Base-by-base conservation (phyloP, 2,113 vertebrate genomes). In the Phodopus roborovskii region DNA sequence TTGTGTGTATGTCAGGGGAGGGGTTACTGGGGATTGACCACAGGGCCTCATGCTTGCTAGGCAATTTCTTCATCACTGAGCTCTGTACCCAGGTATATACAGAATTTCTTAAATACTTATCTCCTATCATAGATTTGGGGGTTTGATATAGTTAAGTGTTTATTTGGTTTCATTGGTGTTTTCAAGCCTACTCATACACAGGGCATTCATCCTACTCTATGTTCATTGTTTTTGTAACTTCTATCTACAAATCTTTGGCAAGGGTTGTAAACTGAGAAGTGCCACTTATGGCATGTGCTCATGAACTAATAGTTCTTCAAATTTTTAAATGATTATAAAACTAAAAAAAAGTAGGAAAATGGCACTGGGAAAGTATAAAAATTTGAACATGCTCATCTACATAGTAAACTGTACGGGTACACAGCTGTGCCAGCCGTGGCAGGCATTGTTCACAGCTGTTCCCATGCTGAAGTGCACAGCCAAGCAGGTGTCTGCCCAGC, bases 351-450 rank as follows among this genome's bases (percentile, higher is more conserved):
- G 4, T 1, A 4, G 24, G 42, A 24, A 45, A 30, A n/a, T 20
- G 82, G 20, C 3, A 4, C 36, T 3, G 3, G 19, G 33, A 50
- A 30, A 45, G 17, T 19, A 1, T 0, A 0, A 13, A 39, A 20
- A 8, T 0, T 30, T 48, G 20, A 10, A 3, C 2, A 3, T 5
- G 0, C 7, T 4, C 3, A 13, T 48, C n/a, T 7, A 2, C 53
- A 8, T 10, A 39, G 56, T 73, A 0, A 5, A 5, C 30, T 30
- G 19, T 1, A 1, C 0, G 1, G 6, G 83, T 22, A 0, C 8
- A 12, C 45, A 1, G 45, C 9, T 70, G 3, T 24, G 0, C 5
- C 30, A 53, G 60, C 90, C 20, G 2, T 60, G 42, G 50, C 39
- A 45, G 33, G 17, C n/a, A 28, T 42, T 48, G 39, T 71, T 9